Conservation (phyloP, 2,113 vertebrate species). For the Gulo gulo region DNA sequence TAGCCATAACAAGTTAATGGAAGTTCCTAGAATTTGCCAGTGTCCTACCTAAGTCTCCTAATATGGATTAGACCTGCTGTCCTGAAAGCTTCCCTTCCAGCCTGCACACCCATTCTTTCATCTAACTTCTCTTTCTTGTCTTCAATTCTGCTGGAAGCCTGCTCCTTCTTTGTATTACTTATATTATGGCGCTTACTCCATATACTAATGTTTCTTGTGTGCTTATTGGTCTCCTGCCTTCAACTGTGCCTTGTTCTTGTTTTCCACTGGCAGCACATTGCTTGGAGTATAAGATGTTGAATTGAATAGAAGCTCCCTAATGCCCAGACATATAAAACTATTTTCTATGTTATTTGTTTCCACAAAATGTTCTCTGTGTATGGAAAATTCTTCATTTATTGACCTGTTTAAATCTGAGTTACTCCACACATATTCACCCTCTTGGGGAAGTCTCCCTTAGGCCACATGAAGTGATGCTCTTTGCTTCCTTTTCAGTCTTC, state of each 20-base stretch:
- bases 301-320: not conserved
- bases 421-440: not conserved
- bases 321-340: not conserved
- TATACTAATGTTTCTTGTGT: not conserved
- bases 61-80: not conserved
- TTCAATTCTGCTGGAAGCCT: not conserved
- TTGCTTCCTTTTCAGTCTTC: not conserved
- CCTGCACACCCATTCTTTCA: accelerated
- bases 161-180: not conserved
- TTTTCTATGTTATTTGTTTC: not conserved
- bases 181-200: not conserved
- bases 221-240: not conserved
- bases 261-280: not conserved
- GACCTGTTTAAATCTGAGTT: not conserved
- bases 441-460: not conserved
- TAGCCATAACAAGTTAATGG: not conserved
- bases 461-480: not conserved
- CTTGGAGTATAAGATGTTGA: not conserved
- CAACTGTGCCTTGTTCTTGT: not conserved
- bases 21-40: not conserved
- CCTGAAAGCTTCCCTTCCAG: not conserved
- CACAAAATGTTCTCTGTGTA: not conserved
- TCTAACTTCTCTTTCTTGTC: not conserved
- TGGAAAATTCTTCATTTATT: not conserved
- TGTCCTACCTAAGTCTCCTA: not conserved